A percentile compares a stretch with the other conserved stretches of the same genome.
Evolutionary conservation across 2,888 invertebrate species (phyloP).

Genomic region (Gandaritis pyraliata): DNA sequence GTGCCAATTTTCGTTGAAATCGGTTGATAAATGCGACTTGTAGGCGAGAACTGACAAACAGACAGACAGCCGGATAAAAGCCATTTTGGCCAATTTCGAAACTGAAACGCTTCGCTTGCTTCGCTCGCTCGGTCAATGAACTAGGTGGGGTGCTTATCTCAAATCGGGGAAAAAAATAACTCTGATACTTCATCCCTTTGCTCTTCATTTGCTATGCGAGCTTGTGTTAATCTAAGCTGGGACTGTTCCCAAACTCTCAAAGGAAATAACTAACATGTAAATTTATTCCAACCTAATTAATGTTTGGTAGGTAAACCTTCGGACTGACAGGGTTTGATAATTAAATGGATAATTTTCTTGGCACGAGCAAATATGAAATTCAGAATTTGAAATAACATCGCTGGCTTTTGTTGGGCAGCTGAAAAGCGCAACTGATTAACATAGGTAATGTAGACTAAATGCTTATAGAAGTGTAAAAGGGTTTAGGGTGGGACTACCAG

Average conservation of each 20-base stretch:
- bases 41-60: no score
- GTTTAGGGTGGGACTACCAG: no score
- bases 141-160: no score
- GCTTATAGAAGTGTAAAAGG: no score
- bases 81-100: no score
- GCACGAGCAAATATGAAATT: conserved; percentile 28
- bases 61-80: no score
- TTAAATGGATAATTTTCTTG: conserved; percentile 47
- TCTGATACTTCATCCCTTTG: neutral
- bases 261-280: conserved; percentile 48
- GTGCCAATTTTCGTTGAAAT: no score
- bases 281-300: conserved; percentile 48
- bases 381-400: conserved; percentile 16
- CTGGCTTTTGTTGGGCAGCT: conserved; percentile 1
- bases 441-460: neutral
- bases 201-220: neutral
- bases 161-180: no score
- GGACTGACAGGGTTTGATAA: conserved; percentile 45
- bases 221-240: conserved; percentile 4
- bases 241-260: conserved; percentile 37
- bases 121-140: no score
- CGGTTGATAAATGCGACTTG: no score
- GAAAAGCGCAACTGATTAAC: conserved; percentile 6
- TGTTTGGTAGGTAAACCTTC: conserved; percentile 41
- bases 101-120: no score